Evolutionary conservation across 2,888 invertebrate species (phyloP).

Genomic region (Schrankia costaestrigalis): DNA sequence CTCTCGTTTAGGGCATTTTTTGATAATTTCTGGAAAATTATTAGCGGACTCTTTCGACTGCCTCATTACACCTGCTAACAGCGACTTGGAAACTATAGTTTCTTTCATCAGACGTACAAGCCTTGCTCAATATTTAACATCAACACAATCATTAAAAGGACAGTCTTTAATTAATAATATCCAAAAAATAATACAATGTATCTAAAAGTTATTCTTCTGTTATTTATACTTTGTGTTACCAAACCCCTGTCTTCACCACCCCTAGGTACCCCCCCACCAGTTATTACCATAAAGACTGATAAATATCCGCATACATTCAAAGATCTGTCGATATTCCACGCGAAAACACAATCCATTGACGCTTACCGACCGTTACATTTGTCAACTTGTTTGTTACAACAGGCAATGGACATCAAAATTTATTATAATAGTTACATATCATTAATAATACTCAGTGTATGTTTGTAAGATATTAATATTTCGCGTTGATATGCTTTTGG

Average conservation of each 20-base stretch:
- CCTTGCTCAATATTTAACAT: no score
- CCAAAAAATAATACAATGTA: background rate
- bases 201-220: background rate
- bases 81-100: no score
- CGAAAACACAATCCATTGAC: constrained; percentile 23
- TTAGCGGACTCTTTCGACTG: no score
- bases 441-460: constrained; percentile 21
- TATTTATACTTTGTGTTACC: background rate
- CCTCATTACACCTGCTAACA: no score
- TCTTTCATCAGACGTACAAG: no score
- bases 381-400: constrained; percentile 12
- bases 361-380: constrained; percentile 7
- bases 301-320: constrained; percentile 49
- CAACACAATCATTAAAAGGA: no score
- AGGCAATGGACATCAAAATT: constrained; percentile 25
- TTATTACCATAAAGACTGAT: constrained; percentile 60
- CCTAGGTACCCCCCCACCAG: constrained; percentile 18
- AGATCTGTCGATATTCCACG: constrained; percentile 36
- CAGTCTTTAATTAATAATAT: no score
- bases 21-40: no score
- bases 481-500: constrained; percentile 16
- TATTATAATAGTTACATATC: constrained; percentile 13
- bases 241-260: constrained; percentile 1
- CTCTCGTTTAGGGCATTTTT: no score
- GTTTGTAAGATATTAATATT: constrained; percentile 27